phyloP scores from a whole-genome alignment of 2,797 vertebrate genomes.

The Bradypodion ventrale region DNA sequence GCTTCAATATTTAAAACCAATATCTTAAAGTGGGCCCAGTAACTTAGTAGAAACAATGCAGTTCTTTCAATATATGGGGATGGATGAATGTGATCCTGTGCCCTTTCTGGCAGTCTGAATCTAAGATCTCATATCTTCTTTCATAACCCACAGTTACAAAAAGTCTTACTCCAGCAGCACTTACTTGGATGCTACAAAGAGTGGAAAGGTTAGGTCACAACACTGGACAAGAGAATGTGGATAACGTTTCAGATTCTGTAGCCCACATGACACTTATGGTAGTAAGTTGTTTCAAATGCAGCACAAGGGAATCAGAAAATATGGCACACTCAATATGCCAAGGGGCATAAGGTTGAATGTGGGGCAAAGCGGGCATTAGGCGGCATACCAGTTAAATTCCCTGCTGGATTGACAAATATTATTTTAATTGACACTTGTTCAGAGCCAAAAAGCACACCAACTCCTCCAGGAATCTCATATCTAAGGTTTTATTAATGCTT shows the following conservation, averaged over 20 bases:
- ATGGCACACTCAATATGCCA: neutral
- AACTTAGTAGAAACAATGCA: no score
- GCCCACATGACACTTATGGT: neutral
- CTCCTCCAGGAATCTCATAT: neutral
- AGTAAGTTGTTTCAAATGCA: neutral
- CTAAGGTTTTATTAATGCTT: constrained; percentile 16
- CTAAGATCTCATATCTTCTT: no score
- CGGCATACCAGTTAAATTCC: neutral
- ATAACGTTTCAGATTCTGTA: neutral
- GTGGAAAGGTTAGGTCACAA: neutral
- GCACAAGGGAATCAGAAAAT: neutral
- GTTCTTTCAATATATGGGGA: no score
- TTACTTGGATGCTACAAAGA: neutral
- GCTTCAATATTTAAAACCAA: no score
- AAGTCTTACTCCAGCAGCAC: neutral
- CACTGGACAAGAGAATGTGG: neutral
- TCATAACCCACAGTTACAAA: neutral
- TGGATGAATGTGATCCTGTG: no score
- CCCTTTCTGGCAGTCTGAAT: no score
- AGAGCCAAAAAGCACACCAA: neutral
- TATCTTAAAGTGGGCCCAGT: no score
- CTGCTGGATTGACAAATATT: neutral
- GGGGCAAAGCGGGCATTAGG: neutral
- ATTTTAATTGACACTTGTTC: neutral
- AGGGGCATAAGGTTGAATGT: neutral